Percentiles rank a stretch among this genome's conserved stretches.
Conservation (phyloP, 2,888 invertebrate genomes). For the Spicauda simplicius region DNA sequence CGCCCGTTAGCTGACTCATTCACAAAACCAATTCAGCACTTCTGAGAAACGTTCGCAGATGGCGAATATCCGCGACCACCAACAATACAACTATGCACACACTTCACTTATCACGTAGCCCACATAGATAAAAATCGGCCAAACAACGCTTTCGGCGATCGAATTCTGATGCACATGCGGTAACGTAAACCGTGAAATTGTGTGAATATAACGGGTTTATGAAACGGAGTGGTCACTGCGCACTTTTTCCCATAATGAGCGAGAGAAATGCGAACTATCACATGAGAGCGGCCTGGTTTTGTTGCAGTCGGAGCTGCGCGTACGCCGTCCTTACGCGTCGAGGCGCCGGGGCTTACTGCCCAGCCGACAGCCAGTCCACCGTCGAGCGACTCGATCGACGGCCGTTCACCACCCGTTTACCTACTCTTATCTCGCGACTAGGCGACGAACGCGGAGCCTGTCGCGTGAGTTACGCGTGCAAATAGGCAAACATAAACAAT, state of each 20-base stretch:
- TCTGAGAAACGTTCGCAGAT: slow-evolving; percentile 64
- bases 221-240: slow-evolving; percentile 58
- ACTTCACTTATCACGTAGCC: slow-evolving; percentile 68
- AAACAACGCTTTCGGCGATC: slow-evolving; percentile 57
- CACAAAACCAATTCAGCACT: slow-evolving; percentile 71
- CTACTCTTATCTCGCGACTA: slow-evolving; percentile 71
- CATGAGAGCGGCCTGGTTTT: slow-evolving; percentile 71
- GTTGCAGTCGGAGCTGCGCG: slow-evolving; percentile 57
- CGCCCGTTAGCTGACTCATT: slow-evolving; percentile 84
- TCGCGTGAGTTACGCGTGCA: slow-evolving; percentile 1
- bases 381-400: slow-evolving; percentile 13
- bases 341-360: slow-evolving; percentile 73
- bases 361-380: slow-evolving; percentile 30
- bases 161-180: slow-evolving; percentile 51
- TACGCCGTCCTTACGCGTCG: slow-evolving; percentile 67
- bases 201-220: slow-evolving; percentile 46
- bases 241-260: slow-evolving; percentile 64
- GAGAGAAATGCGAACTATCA: slow-evolving; percentile 68
- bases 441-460: slow-evolving; percentile 2
- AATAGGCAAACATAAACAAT: slow-evolving; percentile 30
- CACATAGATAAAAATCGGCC: slow-evolving; percentile 68
- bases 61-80: slow-evolving; percentile 47
- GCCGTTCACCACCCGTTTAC: slow-evolving; percentile 42
- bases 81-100: slow-evolving; percentile 49
- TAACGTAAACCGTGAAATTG: slow-evolving; percentile 32